Percentiles rank a stretch among this genome's conserved stretches.
Conservation (phyloP, 1,140 invertebrate species). For the Zaprionus tsacasi region DNA sequence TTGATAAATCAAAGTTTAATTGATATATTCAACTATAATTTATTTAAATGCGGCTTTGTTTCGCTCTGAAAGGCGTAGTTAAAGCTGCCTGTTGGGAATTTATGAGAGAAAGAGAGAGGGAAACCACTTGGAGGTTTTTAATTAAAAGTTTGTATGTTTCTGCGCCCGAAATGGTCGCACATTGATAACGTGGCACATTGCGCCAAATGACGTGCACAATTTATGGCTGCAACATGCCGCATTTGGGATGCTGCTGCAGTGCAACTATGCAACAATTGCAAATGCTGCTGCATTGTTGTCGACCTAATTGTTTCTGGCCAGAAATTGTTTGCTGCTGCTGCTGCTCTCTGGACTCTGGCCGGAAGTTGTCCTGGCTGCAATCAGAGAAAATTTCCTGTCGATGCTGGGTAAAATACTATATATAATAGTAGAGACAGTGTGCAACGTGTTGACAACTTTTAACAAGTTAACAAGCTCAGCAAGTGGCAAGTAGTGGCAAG, state of each 20-base stretch:
- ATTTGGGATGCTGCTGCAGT: not conserved
- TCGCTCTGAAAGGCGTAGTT: not conserved
- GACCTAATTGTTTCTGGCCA: constrained; percentile 34
- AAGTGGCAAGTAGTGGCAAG: constrained; percentile 34
- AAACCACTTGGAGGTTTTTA: constrained; percentile 8
- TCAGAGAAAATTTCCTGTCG: constrained; percentile 52
- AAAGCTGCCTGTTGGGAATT: constrained; percentile 8
- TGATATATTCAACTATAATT: constrained; percentile 15
- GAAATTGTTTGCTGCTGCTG: constrained; percentile 9
- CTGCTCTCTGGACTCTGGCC: not conserved
- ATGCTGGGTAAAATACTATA: constrained; percentile 16
- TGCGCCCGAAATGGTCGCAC: not conserved
- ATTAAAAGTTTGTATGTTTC: constrained; percentile 25
- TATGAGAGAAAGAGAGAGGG: not conserved
- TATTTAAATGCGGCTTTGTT: constrained; percentile 5
- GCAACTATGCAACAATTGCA: constrained; percentile 35
- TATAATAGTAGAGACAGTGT: constrained; percentile 1
- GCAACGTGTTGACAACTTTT: constrained; percentile 40
- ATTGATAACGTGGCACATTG: constrained; percentile 27
- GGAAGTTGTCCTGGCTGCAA: constrained; percentile 49
- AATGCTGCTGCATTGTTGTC: not conserved
- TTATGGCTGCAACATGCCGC: constrained; percentile 51
- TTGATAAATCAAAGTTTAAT: constrained; percentile 15
- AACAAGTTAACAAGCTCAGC: constrained; percentile 30
- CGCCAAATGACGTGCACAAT: constrained; percentile 56